Base-by-base conservation (phyloP, 2,888 invertebrate genomes). In the Aphidius colemani region DNA sequence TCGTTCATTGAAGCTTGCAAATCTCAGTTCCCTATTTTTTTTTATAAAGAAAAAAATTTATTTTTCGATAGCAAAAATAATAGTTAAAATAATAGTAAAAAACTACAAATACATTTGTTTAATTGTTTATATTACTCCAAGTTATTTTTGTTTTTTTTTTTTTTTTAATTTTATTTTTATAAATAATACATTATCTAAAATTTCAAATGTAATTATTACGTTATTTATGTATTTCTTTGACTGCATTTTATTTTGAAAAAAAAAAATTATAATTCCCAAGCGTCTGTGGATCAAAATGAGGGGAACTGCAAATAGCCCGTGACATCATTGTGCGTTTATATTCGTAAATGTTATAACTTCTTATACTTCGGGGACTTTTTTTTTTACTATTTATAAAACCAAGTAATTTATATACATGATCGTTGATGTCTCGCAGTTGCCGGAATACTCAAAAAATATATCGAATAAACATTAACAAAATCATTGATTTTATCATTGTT, bases 1-100 rank as follows among this genome's bases (percentile, higher is more conserved):
- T 67, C 68, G 55, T 66, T 68, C 75, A 71, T 69, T 68, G 72
- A 67, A 74, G 69, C 76, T 73, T 76, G 73, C 67, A 65, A 67
- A 66, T 46, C 61, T 55, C 65, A 50, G 30, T 57, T 53, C 53
- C 10, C 60, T 49, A 41, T 48, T 40, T 30, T 6, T 53, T 41
- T 53, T 39, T 57, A 46, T 18, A 1, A 13, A 18, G 2, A 18
- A 18, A 18, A 18, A 18, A 18, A 18, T 18, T 18, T 46, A 46
- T 57, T 46, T 55, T 18, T 18, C 1, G 2, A 13, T 13, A 13
- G 2, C 13, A 18, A 18, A 2, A 18, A 18, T 18, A 18, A 18
- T 18, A 18, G 13, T 18, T 2, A 2, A 1, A 18, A 18, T 18
- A 1, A 18, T n/a, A 18, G 2, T 1, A 18, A 18, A 18, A 18